These are phyloP conservation scores for Hypercompe scribonia DNA, from an alignment of 2,888 invertebrate genomes.

Conservation along the genomic window DNA sequence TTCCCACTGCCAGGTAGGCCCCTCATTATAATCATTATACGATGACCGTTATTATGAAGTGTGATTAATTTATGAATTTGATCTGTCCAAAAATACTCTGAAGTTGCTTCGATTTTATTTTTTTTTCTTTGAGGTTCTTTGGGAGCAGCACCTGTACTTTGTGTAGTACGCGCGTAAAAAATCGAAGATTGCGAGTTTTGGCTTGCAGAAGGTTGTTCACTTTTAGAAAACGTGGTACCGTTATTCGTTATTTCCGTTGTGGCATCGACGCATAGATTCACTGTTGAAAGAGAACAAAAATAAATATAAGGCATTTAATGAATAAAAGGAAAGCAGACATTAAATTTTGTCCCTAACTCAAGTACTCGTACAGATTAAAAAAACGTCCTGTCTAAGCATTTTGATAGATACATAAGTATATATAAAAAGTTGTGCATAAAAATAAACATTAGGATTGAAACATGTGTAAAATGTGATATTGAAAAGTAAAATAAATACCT, in stretches of 20 bases:
- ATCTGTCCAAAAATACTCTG: constrained; percentile 55
- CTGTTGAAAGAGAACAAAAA: constrained; percentile 52
- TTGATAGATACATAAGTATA: too few relatives aligned
- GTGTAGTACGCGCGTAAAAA: too few relatives aligned
- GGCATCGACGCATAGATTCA: constrained; percentile 63
- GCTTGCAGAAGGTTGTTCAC: too few relatives aligned
- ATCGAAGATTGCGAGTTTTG: too few relatives aligned
- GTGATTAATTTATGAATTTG: constrained; percentile 64
- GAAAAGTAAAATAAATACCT: too few relatives aligned
- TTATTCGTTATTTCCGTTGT: constrained; percentile 65
- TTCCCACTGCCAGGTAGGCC: constrained; percentile 96
- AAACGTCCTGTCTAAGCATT: too few relatives aligned
- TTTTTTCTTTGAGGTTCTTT: constrained; percentile 30
- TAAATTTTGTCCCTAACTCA: neutral
- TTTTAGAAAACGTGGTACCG: too few relatives aligned
- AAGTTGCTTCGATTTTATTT: constrained; percentile 12
- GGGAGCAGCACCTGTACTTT: constrained; percentile 28
- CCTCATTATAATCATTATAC: constrained; percentile 91
- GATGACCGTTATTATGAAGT: constrained; percentile 80
- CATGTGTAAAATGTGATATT: too few relatives aligned
- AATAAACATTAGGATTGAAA: too few relatives aligned
- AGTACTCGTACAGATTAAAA: neutral
- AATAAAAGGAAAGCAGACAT: neutral
- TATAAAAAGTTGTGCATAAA: too few relatives aligned
- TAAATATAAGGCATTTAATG: neutral